A percentile compares a stretch with the other conserved stretches of the same genome.
Evolutionary conservation across 2,113 vertebrate genomes (phyloP).

Genomic region (Cynocephalus volans): DNA sequence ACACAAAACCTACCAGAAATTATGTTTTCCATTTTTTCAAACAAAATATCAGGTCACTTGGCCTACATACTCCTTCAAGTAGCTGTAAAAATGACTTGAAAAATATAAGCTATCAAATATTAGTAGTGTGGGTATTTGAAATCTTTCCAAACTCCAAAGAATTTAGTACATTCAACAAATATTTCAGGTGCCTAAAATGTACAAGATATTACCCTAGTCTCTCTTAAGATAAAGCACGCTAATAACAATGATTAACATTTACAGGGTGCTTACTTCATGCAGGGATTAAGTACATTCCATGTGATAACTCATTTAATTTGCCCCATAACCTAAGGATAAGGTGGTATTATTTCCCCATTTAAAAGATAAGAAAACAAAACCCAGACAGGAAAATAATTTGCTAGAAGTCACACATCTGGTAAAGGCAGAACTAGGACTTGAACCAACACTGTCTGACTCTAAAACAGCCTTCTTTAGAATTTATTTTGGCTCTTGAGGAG

Average conservation of each 20-base stretch:
- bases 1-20: constrained; percentile 68
- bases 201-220: neutral
- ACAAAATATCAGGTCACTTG: constrained; percentile 67
- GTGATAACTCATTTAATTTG: neutral
- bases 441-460: neutral
- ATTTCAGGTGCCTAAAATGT: constrained; percentile 36
- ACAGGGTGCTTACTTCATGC: neutral
- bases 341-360: neutral
- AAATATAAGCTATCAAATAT: constrained; percentile 62
- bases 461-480: neutral
- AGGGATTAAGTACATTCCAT: neutral
- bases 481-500: neutral
- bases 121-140: constrained; percentile 49
- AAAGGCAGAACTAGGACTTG: neutral
- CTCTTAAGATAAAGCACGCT: constrained; percentile 34
- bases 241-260: neutral
- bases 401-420: neutral
- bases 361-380: constrained; percentile 25
- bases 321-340: neutral
- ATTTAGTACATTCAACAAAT: constrained; percentile 45
- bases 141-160: constrained; percentile 32
- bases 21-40: constrained; percentile 72
- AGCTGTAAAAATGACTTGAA: constrained; percentile 60
- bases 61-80: constrained; percentile 26
- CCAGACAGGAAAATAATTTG: neutral